Evolutionary conservation across 1,140 invertebrate species (phyloP).

Genomic region (Bombus huntii): DNA sequence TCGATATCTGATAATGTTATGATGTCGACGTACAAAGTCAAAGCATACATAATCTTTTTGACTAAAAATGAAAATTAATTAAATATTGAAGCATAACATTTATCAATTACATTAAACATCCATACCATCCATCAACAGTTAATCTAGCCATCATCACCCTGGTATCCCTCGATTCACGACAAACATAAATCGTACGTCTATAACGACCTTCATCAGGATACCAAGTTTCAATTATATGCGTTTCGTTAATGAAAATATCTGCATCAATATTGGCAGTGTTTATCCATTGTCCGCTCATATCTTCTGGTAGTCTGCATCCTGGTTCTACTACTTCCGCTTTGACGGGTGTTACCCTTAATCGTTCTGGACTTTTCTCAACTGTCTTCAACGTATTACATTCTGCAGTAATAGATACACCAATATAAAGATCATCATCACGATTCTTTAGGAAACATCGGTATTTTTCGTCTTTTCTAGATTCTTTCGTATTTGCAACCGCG

Average conservation of each 20-base stretch:
- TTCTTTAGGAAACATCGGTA: constrained; percentile 97
- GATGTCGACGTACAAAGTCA: constrained; percentile 97
- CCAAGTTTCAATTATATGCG: constrained; percentile 97
- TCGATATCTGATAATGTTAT: constrained; percentile 97
- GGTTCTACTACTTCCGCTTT: constrained; percentile 94
- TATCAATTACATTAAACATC: constrained; percentile 53
- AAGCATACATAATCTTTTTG: constrained; percentile 99
- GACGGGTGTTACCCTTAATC: constrained; percentile 93
- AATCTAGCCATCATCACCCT: constrained; percentile 97
- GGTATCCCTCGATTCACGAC: constrained; percentile 93
- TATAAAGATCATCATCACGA: constrained; percentile 95
- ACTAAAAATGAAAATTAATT: constrained; percentile 83
- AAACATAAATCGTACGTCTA: constrained; percentile 96
- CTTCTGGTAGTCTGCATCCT: constrained; percentile 95
- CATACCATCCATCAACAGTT: constrained; percentile 96
- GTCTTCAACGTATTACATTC: constrained; percentile 96
- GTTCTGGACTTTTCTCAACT: constrained; percentile 95
- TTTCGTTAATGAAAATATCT: constrained; percentile 96
- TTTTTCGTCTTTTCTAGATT: constrained; percentile 96
- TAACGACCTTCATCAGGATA: constrained; percentile 95
- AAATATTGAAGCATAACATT: constrained; percentile 7
- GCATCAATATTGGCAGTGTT: constrained; percentile 98
- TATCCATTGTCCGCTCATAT: constrained; percentile 97
- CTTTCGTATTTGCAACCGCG: constrained; percentile 96
- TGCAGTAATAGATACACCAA: constrained; percentile 95